phyloP scores from a whole-genome alignment of 2,888 invertebrate genomes.

The Dorcus parallelipipedus region DNA sequence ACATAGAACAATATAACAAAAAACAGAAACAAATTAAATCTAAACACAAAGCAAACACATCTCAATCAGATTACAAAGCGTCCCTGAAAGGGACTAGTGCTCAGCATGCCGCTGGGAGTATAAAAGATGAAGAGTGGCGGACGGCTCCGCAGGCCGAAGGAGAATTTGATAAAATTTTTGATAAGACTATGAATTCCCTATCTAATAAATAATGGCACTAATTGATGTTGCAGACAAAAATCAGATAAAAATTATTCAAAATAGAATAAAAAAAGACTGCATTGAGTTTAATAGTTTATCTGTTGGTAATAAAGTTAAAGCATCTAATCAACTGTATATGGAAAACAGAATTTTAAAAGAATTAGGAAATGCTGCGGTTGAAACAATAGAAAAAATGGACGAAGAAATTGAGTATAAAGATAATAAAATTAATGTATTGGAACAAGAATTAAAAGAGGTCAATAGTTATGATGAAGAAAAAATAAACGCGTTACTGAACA shows the following conservation, averaged over 20 bases:
- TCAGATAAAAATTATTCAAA: not conserved
- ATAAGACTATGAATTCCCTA: not conserved
- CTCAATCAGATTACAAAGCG: no score
- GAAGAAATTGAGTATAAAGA: slow-evolving; percentile 1
- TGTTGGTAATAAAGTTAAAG: not conserved
- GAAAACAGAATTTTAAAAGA: not conserved
- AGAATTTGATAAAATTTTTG: not conserved
- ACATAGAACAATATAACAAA: slow-evolving; percentile 13
- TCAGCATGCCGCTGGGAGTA: no score
- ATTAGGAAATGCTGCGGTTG: not conserved
- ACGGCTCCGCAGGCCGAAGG: no score
- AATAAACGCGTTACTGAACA: no score
- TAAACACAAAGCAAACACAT: not conserved
- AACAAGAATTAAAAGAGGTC: no score
- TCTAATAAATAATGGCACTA: not conserved
- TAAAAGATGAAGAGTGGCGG: no score
- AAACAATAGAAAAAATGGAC: not conserved
- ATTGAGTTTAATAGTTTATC: not conserved
- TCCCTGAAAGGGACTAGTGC: no score
- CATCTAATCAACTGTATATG: not conserved
- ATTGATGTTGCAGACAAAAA: not conserved
- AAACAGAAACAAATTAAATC: not conserved
- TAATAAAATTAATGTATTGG: not conserved
- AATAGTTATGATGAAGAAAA: no score
- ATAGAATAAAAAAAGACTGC: not conserved